Evolutionary conservation across 2,797 vertebrate genomes (phyloP).

Genomic region (Huso huso): DNA sequence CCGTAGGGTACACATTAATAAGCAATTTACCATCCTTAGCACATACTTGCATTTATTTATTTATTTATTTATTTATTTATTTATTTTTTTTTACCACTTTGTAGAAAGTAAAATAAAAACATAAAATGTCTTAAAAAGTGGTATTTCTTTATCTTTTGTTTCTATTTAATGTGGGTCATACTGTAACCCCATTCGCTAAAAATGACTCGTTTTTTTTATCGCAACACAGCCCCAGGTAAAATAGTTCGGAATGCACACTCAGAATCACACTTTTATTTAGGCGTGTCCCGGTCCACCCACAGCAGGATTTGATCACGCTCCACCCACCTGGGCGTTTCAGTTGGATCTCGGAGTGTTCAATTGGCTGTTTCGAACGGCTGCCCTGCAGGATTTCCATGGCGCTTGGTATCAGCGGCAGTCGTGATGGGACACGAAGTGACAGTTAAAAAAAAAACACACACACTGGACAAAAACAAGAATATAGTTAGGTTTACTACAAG

Average conservation of each 20-base stretch:
- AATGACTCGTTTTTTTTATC: not conserved
- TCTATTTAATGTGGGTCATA: no score
- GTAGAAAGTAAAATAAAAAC: no score
- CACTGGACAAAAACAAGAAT: not conserved
- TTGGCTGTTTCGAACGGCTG: not conserved
- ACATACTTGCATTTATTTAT: no score
- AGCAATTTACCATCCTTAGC: no score
- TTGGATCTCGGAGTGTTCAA: not conserved
- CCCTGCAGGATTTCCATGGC: not conserved
- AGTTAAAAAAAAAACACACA: not conserved
- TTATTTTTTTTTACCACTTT: no score
- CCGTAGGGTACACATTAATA: no score
- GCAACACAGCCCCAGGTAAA: not conserved
- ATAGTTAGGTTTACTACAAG: not conserved
- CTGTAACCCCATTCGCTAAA: not conserved
- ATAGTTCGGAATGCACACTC: not conserved
- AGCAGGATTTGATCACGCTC: not conserved
- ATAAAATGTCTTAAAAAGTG: no score
- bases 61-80: no score
- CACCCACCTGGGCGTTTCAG: not conserved
- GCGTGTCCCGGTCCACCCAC: not conserved
- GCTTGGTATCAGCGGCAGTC: not conserved
- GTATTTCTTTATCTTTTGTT: no score
- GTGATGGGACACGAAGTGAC: not conserved
- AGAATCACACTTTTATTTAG: not conserved